Percentiles rank a stretch among this genome's conserved stretches.
Evolutionary conservation across 2,888 invertebrate species (phyloP).

Genomic region (Cepaea hortensis): DNA sequence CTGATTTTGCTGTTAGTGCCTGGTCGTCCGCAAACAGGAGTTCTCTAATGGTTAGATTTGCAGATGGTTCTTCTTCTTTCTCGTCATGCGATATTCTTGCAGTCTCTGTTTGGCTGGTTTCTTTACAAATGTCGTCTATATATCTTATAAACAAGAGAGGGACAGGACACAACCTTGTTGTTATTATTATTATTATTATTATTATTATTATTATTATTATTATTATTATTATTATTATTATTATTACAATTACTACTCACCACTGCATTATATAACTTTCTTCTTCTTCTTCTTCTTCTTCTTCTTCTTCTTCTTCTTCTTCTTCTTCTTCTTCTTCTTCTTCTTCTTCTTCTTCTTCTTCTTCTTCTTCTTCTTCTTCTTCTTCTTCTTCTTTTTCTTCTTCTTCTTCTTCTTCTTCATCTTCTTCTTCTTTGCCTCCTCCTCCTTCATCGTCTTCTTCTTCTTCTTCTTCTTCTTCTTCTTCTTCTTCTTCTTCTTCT

Average conservation of each 20-base stretch:
- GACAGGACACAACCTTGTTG: no score
- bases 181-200: no score
- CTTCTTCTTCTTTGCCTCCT: constrained; percentile 12
- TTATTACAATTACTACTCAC: no score
- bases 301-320: constrained; percentile 19
- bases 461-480: constrained; percentile 14
- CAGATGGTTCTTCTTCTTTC: not conserved
- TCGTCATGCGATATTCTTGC: no score
- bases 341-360: constrained; percentile 18
- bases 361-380: constrained; percentile 16
- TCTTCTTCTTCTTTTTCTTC: constrained; percentile 25
- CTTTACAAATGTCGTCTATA: no score
- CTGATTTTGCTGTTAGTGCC: no score
- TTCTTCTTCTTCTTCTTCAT: constrained; percentile 4
- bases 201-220: no score
- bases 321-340: constrained; percentile 24
- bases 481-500: not conserved
- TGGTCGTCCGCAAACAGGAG: no score
- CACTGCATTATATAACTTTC: not conserved
- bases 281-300: constrained; percentile 24
- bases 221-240: no score
- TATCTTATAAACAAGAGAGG: no score
- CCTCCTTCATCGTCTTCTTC: not conserved
- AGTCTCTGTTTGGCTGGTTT: no score
- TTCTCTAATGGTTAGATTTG: no score